Conservation (phyloP, 2,888 invertebrate genomes). For the Horisme vitalbata region DNA sequence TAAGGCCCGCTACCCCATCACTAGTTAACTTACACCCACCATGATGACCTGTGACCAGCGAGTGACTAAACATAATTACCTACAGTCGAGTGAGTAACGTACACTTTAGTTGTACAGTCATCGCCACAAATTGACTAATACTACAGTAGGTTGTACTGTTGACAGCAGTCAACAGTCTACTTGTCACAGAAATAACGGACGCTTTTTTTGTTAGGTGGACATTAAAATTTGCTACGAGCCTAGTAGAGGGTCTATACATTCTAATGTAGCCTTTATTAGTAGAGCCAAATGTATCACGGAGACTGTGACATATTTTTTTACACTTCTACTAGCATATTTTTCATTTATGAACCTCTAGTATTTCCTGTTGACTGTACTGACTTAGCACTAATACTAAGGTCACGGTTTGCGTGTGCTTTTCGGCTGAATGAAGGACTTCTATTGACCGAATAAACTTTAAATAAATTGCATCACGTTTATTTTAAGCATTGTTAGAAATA, state of each 20-base stretch:
- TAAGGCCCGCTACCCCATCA: background rate
- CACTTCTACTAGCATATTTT: too few species aligned
- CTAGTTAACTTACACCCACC: constrained; percentile 2
- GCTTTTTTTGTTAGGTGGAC: too few species aligned
- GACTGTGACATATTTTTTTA: too few species aligned
- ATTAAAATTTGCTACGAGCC: too few species aligned
- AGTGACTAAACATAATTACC: constrained; percentile 23
- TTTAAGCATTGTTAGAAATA: too few species aligned
- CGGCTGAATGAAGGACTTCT: constrained; percentile 33
- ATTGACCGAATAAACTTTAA: constrained; percentile 30
- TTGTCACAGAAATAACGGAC: too few species aligned
- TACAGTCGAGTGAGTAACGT: constrained; percentile 20
- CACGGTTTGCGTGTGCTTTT: constrained; percentile 32
- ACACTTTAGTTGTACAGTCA: constrained; percentile 3
- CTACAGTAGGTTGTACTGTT: too few species aligned
- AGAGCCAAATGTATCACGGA: too few species aligned
- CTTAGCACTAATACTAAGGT: constrained; percentile 26
- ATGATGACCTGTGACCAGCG: constrained; percentile 6
- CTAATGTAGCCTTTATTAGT: too few species aligned
- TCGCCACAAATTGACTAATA: background rate
- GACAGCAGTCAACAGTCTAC: too few species aligned
- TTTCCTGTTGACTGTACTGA: constrained; percentile 15
- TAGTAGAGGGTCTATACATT: too few species aligned
- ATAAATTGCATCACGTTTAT: constrained; percentile 32
- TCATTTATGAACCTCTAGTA: too few species aligned